Evolutionary conservation across 2,113 vertebrate species (phyloP).

Genomic region (Numida meleagris): DNA sequence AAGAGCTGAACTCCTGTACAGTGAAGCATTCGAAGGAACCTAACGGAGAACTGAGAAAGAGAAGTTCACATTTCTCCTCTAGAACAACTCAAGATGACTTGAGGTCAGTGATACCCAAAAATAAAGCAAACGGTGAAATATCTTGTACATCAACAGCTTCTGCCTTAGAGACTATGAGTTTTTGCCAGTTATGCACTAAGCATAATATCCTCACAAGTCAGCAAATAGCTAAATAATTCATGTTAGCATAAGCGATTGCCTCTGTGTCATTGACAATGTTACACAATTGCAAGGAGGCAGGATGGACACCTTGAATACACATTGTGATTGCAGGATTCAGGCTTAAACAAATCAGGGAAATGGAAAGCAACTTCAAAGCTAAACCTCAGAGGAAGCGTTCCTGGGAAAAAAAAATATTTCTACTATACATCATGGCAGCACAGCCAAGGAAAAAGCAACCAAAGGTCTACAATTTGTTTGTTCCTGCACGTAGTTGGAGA

Average conservation of each 20-base stretch:
- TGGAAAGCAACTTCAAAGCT: conserved; percentile 7
- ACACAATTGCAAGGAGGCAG: not conserved
- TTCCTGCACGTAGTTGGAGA: not conserved
- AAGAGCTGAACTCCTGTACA: not conserved
- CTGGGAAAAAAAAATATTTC: conserved; percentile 8
- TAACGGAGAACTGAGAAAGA: accelerated
- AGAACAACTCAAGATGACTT: not conserved
- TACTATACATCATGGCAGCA: not conserved
- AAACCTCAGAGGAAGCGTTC: not conserved
- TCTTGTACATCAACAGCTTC: not conserved
- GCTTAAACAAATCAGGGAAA: conserved; percentile 17
- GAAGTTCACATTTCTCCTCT: not conserved
- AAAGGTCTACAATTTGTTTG: not conserved
- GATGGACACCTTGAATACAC: not conserved
- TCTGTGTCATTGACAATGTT: not conserved
- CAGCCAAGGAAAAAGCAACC: not conserved
- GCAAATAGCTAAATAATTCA: not conserved
- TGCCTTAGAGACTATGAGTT: not conserved
- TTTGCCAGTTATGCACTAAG: not conserved
- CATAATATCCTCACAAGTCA: not conserved
- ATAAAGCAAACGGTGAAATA: not conserved
- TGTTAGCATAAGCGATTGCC: not conserved
- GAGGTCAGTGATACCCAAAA: not conserved
- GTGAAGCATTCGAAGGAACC: not conserved
- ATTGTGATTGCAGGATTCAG: not conserved